Conservation (phyloP, 2,113 vertebrate species). For the Indri indri region DNA sequence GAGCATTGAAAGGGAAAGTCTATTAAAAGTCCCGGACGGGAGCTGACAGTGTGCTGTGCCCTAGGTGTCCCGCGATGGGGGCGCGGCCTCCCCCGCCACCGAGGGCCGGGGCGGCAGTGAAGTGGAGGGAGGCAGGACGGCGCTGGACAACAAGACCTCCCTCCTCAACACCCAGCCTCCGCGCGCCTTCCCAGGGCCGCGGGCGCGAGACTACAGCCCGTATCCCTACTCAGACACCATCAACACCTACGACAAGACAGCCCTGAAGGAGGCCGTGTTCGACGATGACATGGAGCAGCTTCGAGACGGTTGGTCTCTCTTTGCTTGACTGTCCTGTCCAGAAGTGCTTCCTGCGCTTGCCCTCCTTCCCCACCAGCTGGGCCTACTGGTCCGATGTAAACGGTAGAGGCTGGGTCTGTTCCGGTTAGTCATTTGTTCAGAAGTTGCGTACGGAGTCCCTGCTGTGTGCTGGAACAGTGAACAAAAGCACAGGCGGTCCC, state of each 20-base stretch:
- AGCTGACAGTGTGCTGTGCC: background rate
- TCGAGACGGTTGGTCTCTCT: constrained; percentile 89
- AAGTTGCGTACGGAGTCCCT: background rate
- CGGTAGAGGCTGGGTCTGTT: background rate
- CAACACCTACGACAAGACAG: constrained; percentile 95
- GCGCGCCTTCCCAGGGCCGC: constrained; percentile 92
- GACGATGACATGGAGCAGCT: constrained; percentile 99
- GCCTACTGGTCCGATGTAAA: background rate
- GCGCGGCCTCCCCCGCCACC: constrained; percentile 81
- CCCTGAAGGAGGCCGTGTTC: constrained; percentile 97
- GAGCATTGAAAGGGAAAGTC: background rate
- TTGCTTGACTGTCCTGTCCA: background rate
- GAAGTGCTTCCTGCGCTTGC: background rate
- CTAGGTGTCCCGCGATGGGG: constrained; percentile 85
- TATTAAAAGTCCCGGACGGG: background rate
- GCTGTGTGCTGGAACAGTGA: background rate
- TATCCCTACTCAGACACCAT: constrained; percentile 94
- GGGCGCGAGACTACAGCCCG: constrained; percentile 93
- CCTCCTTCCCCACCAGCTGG: background rate
- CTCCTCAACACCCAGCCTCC: constrained; percentile 97
- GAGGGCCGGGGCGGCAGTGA: constrained; percentile 85
- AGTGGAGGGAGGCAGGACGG: constrained; percentile 93
- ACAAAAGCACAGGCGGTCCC: background rate
- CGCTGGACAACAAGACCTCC: constrained; percentile 98
- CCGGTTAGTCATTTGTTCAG: background rate